Conservation (phyloP, 2,888 invertebrate species). For the Gymnocheta viridis region DNA sequence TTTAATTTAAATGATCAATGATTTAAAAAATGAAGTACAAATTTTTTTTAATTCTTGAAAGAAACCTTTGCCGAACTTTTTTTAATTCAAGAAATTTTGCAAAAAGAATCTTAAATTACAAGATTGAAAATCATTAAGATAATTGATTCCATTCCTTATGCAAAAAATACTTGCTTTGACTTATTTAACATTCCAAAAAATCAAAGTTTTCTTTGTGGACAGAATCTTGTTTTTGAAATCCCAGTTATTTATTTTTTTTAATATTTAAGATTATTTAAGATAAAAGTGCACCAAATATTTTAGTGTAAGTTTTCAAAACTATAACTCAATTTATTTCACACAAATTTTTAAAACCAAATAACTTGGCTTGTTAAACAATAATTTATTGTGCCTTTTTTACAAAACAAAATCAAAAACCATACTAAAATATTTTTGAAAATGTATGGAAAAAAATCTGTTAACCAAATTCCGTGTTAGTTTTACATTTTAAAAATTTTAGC, state of each 20-base stretch:
- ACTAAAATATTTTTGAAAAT: no score
- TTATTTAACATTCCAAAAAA: constrained; percentile 3
- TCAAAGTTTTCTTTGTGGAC: neutral
- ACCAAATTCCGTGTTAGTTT: no score
- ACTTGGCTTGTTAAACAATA: constrained; percentile 42
- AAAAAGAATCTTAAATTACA: neutral
- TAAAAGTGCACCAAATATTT: constrained; percentile 64
- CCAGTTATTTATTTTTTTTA: constrained; percentile 23
- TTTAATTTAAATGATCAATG: neutral
- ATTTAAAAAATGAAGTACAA: constrained; percentile 13
- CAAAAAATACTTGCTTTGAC: neutral
- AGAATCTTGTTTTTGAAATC: constrained; percentile 9
- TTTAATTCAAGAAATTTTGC: neutral
- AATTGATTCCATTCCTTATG: neutral
- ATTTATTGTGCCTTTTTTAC: constrained; percentile 55
- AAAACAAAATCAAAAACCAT: neutral
- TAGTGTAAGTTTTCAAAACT: constrained; percentile 23
- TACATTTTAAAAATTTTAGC: neutral
- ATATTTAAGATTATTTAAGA: constrained; percentile 37
- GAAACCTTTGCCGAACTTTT: constrained; percentile 1
- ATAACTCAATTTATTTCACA: constrained; percentile 9
- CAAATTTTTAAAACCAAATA: neutral
- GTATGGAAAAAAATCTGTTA: no score
- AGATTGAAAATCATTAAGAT: neutral
- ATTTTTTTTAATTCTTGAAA: neutral